Evolutionary conservation across 2,113 vertebrate genomes (phyloP).

Genomic region (Felis chaus): DNA sequence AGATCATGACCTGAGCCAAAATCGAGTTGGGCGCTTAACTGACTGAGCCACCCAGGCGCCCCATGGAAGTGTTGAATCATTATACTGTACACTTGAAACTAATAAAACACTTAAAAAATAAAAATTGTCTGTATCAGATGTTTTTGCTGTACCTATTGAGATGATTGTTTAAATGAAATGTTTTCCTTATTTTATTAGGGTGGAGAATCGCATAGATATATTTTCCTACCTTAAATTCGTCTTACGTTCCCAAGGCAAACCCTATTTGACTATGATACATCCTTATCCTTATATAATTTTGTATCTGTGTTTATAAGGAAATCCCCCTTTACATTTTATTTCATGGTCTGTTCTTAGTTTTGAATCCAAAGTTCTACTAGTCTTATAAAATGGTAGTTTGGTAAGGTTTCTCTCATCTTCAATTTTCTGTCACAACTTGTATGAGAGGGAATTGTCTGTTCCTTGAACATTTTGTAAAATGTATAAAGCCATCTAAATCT

Average conservation of each 20-base stretch:
- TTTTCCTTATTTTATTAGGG: neutral
- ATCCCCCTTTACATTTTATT: neutral
- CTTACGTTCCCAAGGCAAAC: neutral
- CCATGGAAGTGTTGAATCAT: neutral
- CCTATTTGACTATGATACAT: neutral
- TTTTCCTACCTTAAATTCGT: neutral
- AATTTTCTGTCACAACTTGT: neutral
- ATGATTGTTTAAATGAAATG: neutral
- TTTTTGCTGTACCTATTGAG: neutral
- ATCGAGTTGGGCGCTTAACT: too few species aligned
- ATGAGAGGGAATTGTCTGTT: neutral
- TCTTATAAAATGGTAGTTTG: neutral
- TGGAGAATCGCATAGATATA: neutral
- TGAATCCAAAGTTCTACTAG: neutral
- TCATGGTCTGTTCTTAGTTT: neutral
- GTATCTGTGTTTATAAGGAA: neutral
- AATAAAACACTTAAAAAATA: neutral
- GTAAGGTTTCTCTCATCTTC: neutral
- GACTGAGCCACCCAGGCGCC: too few species aligned
- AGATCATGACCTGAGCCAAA: too few species aligned
- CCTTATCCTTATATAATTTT: neutral
- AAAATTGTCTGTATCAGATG: neutral
- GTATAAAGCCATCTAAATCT: neutral
- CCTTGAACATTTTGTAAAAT: neutral
- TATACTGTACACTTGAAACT: neutral